Percentiles rank a stretch among this genome's conserved stretches.
Evolutionary conservation across 2,888 invertebrate species (phyloP).

Genomic region (Stenichneumon culpator): DNA sequence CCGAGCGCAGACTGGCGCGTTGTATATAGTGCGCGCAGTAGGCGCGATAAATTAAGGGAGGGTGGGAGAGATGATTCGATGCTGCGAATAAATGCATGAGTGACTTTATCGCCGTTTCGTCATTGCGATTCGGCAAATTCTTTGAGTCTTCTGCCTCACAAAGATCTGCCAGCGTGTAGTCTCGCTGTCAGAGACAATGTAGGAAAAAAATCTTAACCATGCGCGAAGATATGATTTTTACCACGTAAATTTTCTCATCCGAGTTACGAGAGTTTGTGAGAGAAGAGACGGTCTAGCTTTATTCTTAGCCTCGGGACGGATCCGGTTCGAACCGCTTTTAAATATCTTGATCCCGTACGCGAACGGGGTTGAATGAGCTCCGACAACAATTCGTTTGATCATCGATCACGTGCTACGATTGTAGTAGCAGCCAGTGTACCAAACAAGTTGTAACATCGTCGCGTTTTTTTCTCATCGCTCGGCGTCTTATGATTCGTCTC

Average conservation of each 20-base stretch:
- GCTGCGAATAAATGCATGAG: background rate
- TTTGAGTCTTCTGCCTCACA: conserved; percentile 21
- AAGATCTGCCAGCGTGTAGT: background rate
- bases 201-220: background rate
- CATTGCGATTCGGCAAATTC: conserved; percentile 43
- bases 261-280: conserved; percentile 22
- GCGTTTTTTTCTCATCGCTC: background rate
- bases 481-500: background rate
- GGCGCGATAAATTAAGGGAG: conserved; percentile 17
- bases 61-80: conserved; percentile 11
- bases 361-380: conserved; percentile 64
- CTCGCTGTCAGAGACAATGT: background rate
- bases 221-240: background rate
- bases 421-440: background rate
- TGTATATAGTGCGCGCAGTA: background rate
- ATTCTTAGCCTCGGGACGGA: conserved; percentile 62
- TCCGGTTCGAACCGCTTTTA: conserved; percentile 69
- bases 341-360: conserved; percentile 65
- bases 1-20: conserved; percentile 13
- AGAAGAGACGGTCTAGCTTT: conserved; percentile 24
- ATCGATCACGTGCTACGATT: conserved; percentile 60
- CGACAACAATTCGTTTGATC: conserved; percentile 69
- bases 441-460: conserved; percentile 9
- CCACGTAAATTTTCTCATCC: background rate
- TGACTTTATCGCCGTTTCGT: background rate